Base-by-base conservation (phyloP, 2,113 vertebrate genomes). In the Malurus cyaneus region DNA sequence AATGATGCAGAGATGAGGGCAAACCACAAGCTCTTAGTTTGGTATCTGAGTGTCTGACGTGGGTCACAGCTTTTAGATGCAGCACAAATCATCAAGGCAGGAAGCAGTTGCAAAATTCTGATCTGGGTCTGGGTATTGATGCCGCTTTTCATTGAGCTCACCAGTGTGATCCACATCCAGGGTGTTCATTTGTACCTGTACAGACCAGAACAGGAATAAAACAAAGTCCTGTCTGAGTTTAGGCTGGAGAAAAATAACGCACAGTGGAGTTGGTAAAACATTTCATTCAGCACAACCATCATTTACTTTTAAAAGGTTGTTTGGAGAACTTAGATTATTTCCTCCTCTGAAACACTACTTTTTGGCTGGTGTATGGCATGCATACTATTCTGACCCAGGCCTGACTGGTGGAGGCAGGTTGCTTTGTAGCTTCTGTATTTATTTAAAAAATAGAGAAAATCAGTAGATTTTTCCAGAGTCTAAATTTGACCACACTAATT, bases 241-340 rank as follows among this genome's bases (percentile, higher is more conserved):
- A 65, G 74, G 12, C 8, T 70, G 64, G 71, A 66, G 53, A 56
- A 44, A 56, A 86, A 31, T 71, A 89, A 31, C 28, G 12, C 25
- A 25, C 11, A 36, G 34, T 32, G 19, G 34, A 41, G 34, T 88
- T 76, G 49, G 76, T 87, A 56, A 77, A 88, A 53, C 32, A 62
- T 70, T 62, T 56, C 14, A 44, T 47, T 85, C 79, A 84, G 70
- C 54, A 34, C 42, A 67, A 29, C 28, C 53, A 69, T 80, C 39
- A 31, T 80, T 84, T 52, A 53, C 28, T 49, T 92, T 29, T 52
- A 57, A 73, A 83, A 83, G 49, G 13, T 61, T 92, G 23, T 92
- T 89, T 88, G 54, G 70, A 88, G 32, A 84, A 80, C 84, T 80
- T 93, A 36, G 62, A 61, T 92, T 93, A 86, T 78, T 83, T 73